A percentile compares a stretch with the other conserved stretches of the same genome.
phyloP scores from a whole-genome alignment of 2,797 vertebrate genomes.

The Pangasius larnaudii region DNA sequence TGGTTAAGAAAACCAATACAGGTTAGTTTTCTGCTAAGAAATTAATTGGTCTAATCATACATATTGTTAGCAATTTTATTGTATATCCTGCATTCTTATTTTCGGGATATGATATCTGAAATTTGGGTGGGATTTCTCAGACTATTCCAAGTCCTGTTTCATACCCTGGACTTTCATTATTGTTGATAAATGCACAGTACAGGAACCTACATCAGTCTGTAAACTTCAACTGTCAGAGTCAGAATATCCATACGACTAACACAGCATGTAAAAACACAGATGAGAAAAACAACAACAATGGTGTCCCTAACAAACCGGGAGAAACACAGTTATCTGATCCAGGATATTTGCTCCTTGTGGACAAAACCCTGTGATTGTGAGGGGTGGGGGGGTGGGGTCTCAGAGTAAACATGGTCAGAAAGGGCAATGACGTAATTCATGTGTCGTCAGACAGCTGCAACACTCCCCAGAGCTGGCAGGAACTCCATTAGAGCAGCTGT shows the following conservation, averaged over 20 bases:
- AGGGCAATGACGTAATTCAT: conserved; percentile 40
- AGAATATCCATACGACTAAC: conserved; percentile 22
- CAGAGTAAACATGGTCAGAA: conserved; percentile 33
- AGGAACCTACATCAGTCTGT: neutral
- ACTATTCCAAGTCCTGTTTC: neutral
- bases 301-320: conserved; percentile 22
- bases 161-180: neutral
- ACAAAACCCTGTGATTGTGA: conserved; percentile 32
- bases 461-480: conserved; percentile 40
- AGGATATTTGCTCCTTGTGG: conserved; percentile 22
- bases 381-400: neutral
- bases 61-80: neutral
- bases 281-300: neutral
- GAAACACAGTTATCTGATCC: conserved; percentile 32
- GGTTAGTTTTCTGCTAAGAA: conserved; percentile 29
- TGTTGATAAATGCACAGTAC: neutral
- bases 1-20: conserved; percentile 29
- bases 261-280: conserved; percentile 13
- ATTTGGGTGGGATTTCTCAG: neutral
- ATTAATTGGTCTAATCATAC: neutral
- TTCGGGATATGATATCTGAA: neutral
- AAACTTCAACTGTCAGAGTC: conserved; percentile 1
- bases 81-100: neutral
- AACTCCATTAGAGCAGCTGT: conserved; percentile 37
- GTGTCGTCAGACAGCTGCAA: conserved; percentile 28